A percentile compares a stretch with the other conserved stretches of the same genome.
phyloP scores from a whole-genome alignment of 2,113 vertebrate genomes.

The Mungos mungo region DNA sequence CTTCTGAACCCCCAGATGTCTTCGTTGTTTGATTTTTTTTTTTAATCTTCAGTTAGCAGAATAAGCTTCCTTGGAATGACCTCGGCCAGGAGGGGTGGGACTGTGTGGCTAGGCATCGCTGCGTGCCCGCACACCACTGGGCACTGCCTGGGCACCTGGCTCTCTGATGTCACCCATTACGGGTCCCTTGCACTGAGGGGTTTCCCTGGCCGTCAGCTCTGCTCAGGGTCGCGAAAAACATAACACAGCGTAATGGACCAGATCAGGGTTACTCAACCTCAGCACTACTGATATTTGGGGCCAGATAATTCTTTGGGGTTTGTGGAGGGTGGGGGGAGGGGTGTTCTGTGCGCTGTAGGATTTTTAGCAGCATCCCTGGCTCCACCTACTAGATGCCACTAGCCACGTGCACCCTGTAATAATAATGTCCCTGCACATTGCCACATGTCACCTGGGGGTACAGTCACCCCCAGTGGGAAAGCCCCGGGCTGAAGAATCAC shows the following conservation, averaged over 20 bases:
- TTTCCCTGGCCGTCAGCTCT: neutral
- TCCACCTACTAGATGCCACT: neutral
- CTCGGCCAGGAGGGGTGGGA: neutral
- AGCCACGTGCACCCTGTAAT: neutral
- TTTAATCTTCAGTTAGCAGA: neutral
- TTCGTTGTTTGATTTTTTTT: neutral
- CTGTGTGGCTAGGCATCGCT: accelerated
- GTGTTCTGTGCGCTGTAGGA: neutral
- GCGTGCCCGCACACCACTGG: accelerated
- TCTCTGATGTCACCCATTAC: neutral
- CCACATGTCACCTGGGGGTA: neutral
- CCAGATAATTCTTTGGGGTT: neutral
- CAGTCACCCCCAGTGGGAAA: neutral
- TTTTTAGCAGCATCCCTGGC: neutral
- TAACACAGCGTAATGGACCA: too few relatives aligned
- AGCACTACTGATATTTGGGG: neutral
- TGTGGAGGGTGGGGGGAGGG: neutral
- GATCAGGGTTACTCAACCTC: neutral
- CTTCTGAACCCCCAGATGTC: neutral
- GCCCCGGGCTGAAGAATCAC: neutral
- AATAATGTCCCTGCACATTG: neutral
- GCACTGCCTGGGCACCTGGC: neutral
- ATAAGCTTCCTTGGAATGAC: neutral
- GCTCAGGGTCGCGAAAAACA: neutral
- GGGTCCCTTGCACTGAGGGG: neutral